Evolutionary conservation across 2,113 vertebrate species (phyloP).

Genomic region (Heterotilapia buettikoferi): DNA sequence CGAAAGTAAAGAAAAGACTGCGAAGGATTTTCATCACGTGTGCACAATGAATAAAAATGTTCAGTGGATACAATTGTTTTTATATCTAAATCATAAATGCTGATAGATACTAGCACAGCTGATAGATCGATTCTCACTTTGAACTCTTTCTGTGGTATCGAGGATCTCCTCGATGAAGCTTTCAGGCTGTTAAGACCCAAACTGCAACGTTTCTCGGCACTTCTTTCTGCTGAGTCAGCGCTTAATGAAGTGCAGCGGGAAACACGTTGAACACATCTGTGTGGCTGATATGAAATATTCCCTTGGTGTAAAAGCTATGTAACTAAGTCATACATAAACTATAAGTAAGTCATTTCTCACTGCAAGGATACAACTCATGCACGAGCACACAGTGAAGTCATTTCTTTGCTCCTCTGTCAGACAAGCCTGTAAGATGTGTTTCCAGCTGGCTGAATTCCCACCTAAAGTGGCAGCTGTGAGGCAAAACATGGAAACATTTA

Average conservation of each 20-base stretch:
- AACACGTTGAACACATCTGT: not conserved
- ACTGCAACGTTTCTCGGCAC: not conserved
- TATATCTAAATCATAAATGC: conserved; percentile 11
- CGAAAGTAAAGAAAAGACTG: not conserved
- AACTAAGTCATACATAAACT: not conserved
- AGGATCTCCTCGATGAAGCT: not conserved
- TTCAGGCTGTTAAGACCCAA: not conserved
- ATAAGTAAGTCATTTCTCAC: not conserved
- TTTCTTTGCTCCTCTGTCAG: not conserved
- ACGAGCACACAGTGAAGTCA: not conserved
- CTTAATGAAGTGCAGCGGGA: not conserved
- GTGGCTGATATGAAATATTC: not conserved
- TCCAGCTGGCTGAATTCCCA: not conserved
- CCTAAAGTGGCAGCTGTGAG: not conserved
- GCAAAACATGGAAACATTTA: not conserved
- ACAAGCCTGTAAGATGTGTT: not conserved
- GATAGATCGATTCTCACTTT: not conserved
- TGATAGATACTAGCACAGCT: not conserved
- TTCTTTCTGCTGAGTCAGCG: conserved; percentile 6
- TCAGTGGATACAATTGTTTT: not conserved
- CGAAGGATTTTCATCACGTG: not conserved
- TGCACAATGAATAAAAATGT: not conserved
- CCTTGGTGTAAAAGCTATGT: not conserved
- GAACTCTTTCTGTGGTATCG: not conserved
- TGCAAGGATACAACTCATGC: not conserved